Conservation (phyloP, 2,888 invertebrate genomes). For the Melolontha melolontha region DNA sequence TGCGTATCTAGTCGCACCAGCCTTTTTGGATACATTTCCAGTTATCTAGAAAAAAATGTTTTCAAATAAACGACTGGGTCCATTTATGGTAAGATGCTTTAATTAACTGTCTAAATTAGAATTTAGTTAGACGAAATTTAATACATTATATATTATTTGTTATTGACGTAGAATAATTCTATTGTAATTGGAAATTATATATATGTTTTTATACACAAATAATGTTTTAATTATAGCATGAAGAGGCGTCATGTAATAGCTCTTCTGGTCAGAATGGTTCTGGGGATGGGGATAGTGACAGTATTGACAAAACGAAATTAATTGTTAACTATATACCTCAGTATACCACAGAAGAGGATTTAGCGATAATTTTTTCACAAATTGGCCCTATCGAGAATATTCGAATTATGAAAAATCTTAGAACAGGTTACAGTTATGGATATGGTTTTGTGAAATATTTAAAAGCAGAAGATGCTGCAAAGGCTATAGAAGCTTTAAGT, state of each 20-base stretch:
- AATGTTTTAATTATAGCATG: slow-evolving; percentile 7
- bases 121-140: too few relatives aligned
- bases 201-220: too few relatives aligned
- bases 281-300: slow-evolving; percentile 56
- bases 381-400: slow-evolving; percentile 92
- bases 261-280: slow-evolving; percentile 52
- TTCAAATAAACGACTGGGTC: slow-evolving; percentile 41
- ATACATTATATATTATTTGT: too few relatives aligned
- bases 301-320: slow-evolving; percentile 77
- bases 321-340: slow-evolving; percentile 97
- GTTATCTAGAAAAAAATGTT: slow-evolving; percentile 33
- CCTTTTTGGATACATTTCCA: slow-evolving; percentile 19
- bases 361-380: slow-evolving; percentile 88
- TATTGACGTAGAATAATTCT: too few relatives aligned
- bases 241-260: slow-evolving; percentile 31
- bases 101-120: too few relatives aligned
- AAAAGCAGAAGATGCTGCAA: slow-evolving; percentile 84
- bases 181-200: too few relatives aligned
- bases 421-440: slow-evolving; percentile 96
- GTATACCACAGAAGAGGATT: slow-evolving; percentile 90
- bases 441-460: slow-evolving; percentile 96
- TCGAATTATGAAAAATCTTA: slow-evolving; percentile 88
- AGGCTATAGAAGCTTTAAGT: slow-evolving; percentile 89
- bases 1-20: slow-evolving; percentile 38
- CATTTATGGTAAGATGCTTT: slow-evolving; percentile 39